phyloP scores from a whole-genome alignment of 2,888 invertebrate species.

The Platycheirus albimanus region DNA sequence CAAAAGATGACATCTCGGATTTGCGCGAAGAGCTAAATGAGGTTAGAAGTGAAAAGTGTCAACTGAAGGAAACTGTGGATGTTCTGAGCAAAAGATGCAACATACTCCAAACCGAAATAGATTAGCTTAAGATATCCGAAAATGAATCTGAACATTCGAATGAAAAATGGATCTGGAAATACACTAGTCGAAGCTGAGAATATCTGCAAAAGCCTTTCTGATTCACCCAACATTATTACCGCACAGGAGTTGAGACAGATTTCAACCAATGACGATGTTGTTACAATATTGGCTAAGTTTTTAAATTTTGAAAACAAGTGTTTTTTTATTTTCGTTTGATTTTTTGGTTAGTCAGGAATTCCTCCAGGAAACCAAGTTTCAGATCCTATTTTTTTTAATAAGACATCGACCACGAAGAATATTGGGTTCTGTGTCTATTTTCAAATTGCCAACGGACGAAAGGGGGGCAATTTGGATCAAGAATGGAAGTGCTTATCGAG shows the following conservation, averaged over 20 bases:
- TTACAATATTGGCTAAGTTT: not conserved
- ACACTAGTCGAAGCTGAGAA: not conserved
- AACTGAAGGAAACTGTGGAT: not conserved
- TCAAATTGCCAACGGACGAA: no score
- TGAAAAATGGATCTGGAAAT: not conserved
- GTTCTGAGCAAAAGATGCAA: not conserved
- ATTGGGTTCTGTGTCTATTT: no score
- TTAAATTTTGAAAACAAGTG: no score
- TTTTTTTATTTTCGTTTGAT: no score
- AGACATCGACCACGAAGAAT: no score
- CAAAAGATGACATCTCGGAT: not conserved
- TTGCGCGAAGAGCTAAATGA: not conserved
- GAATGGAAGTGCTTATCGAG: no score
- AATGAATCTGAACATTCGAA: not conserved
- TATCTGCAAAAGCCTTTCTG: not conserved
- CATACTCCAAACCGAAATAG: not conserved
- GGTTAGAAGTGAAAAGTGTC: not conserved
- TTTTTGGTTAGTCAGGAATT: no score
- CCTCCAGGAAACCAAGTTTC: no score
- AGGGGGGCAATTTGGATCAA: no score
- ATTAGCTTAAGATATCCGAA: not conserved
- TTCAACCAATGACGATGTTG: not conserved
- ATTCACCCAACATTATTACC: not conserved
- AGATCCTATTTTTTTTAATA: no score
- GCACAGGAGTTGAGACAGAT: not conserved